Percentiles rank a stretch among this genome's conserved stretches.
These are phyloP conservation scores for Phrynocephalus versicolor DNA, from an alignment of 2,113 vertebrate genomes.

Conservation along the genomic window DNA sequence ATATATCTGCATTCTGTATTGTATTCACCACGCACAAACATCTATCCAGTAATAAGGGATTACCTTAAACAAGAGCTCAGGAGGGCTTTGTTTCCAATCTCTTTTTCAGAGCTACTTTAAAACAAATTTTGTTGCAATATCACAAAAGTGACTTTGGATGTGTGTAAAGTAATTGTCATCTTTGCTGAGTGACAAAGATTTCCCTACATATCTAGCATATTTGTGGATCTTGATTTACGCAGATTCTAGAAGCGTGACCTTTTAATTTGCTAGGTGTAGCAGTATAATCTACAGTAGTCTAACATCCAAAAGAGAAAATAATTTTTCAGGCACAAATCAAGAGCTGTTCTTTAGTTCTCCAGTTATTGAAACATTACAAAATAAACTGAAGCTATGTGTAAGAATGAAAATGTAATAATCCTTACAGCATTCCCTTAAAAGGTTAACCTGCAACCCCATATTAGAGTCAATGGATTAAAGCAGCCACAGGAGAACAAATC, in stretches of 20 bases:
- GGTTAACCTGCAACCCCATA: neutral
- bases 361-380: neutral
- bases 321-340: neutral
- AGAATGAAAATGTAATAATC: neutral
- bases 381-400: neutral
- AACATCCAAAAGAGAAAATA: neutral
- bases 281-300: no score
- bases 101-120: no score
- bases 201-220: neutral
- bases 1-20: neutral
- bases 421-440: neutral
- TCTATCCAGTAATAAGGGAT: neutral
- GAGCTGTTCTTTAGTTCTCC: neutral
- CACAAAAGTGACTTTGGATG: neutral
- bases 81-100: neutral
- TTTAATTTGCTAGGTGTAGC: conserved; percentile 29
- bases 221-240: neutral
- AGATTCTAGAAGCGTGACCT: neutral
- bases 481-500: neutral
- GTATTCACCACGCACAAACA: neutral
- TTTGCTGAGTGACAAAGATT: neutral
- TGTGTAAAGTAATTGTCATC: neutral
- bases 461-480: neutral
- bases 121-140: neutral
- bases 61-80: neutral